phyloP scores from a whole-genome alignment of 2,888 invertebrate species.

The Malacosoma neustria region DNA sequence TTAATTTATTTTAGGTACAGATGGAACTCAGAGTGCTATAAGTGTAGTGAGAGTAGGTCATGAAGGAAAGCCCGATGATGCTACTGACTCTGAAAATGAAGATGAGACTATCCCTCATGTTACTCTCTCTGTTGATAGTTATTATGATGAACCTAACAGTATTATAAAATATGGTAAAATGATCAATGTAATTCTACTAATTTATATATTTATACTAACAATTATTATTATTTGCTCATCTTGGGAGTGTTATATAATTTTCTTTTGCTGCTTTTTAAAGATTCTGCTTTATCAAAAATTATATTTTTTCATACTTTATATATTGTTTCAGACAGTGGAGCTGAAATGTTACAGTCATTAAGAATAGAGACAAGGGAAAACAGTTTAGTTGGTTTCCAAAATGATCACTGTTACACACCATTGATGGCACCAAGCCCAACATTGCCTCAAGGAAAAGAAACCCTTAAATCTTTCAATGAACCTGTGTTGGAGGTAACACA shows the following conservation, averaged over 20 bases:
- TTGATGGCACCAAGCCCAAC: slow-evolving; percentile 78
- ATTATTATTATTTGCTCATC: slow-evolving; percentile 7
- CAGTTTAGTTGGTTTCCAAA: slow-evolving; percentile 78
- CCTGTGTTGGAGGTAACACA: slow-evolving; percentile 61
- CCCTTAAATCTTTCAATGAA: slow-evolving; percentile 46
- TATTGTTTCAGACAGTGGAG: slow-evolving; percentile 54
- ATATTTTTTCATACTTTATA: neutral
- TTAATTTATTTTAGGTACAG: slow-evolving; percentile 56
- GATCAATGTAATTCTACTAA: neutral
- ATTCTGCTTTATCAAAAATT: too few species aligned
- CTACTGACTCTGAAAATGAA: slow-evolving; percentile 72
- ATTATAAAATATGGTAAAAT: slow-evolving; percentile 65
- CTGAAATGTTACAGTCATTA: slow-evolving; percentile 66
- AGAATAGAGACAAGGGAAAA: slow-evolving; percentile 67
- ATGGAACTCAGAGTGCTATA: slow-evolving; percentile 74
- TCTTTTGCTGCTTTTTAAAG: neutral
- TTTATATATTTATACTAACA: neutral
- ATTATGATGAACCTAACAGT: slow-evolving; percentile 74
- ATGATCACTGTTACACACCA: slow-evolving; percentile 89
- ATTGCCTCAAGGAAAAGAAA: slow-evolving; percentile 43
- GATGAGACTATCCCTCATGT: slow-evolving; percentile 77
- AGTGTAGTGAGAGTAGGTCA: slow-evolving; percentile 76
- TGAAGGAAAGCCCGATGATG: slow-evolving; percentile 69
- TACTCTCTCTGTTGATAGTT: slow-evolving; percentile 79
- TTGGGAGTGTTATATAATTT: too few species aligned